Percentiles rank a stretch among this genome's conserved stretches.
Conservation (phyloP, 2,888 invertebrate genomes). For the Ophraella communa region DNA sequence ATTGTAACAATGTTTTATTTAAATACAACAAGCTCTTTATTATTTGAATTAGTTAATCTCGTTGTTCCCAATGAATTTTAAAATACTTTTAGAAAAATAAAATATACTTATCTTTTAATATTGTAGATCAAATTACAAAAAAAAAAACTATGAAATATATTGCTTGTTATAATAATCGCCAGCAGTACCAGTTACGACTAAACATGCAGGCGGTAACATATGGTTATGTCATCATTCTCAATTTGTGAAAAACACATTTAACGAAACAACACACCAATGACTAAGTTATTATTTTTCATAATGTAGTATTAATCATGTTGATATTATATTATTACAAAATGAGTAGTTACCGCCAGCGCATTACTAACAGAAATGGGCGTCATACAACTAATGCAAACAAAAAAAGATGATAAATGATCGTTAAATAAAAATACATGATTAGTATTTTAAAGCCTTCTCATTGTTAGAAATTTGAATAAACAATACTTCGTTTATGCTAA, state of each 20-base stretch:
- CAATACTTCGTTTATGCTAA: not conserved
- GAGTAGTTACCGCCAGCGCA: constrained; percentile 6
- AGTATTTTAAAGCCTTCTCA: not conserved
- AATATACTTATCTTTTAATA: not conserved
- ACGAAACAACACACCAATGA: not conserved
- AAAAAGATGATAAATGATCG: constrained; percentile 1
- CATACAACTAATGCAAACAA: not conserved
- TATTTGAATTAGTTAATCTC: too few species aligned
- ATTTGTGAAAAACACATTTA: constrained; percentile 6
- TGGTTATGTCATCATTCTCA: constrained; percentile 5
- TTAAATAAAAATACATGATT: constrained; percentile 1
- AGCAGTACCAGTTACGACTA: not conserved
- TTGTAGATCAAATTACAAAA: not conserved
- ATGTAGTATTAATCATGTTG: constrained; percentile 2
- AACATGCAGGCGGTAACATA: not conserved
- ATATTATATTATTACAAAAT: not conserved
- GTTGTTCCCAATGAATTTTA: too few species aligned
- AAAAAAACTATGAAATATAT: not conserved
- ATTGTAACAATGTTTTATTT: too few species aligned
- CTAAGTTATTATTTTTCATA: constrained; percentile 4
- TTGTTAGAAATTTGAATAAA: constrained; percentile 2
- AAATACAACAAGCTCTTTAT: too few species aligned
- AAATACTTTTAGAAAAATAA: not conserved
- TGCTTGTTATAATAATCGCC: not conserved
- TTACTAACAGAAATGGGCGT: constrained; percentile 1